Base-by-base conservation (phyloP, 2,113 vertebrate species). In the Nestor notabilis region DNA sequence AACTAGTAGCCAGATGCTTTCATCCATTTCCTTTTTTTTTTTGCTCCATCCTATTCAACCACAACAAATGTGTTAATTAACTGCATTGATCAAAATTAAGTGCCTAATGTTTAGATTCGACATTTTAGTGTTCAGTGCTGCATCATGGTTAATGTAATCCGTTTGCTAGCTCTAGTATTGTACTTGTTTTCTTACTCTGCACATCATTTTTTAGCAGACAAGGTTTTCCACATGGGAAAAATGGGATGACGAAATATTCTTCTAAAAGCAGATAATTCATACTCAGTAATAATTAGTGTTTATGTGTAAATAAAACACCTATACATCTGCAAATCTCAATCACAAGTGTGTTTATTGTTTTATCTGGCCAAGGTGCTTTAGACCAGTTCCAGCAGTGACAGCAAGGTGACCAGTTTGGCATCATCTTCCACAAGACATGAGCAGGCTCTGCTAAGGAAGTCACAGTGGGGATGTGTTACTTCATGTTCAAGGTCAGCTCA, bases 351-450 rank as follows among this genome's bases (percentile, higher is more conserved):
- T 33, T 71, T 1, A 4, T 31, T 70, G 24, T 27, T 75, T 60
- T 78, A 9, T 56, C 44, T 78, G 56, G 11, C 69, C 55, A 75
- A 70, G 39, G 37, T 3, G 3, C 52, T 90, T 88, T 52, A 14
- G 69, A 92, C 20, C 15, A 50, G 35, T 64, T 69, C 43, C 61
- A 86, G 66, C 19, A 85, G 61, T 28, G 47, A 46, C 33, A 83
- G 31, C 1, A 2, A 23, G 11, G 19, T 1, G 5, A 39, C 23
- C 5, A 3, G 43, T 52, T 69, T 39, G 43, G 52, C 3, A 0
- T 58, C 23, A 39, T 33, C 50, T 82, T 28, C 43, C 44, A 41
- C 21, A 68, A 79, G 43, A 44, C 46, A 8, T 18, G 23, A 90
- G 49, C 37, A 55, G 18, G 20, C 11, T 17, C 50, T 90, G 50